Evolutionary conservation across 2,888 invertebrate genomes (phyloP).

Genomic region (Hanleya hanleyi): DNA sequence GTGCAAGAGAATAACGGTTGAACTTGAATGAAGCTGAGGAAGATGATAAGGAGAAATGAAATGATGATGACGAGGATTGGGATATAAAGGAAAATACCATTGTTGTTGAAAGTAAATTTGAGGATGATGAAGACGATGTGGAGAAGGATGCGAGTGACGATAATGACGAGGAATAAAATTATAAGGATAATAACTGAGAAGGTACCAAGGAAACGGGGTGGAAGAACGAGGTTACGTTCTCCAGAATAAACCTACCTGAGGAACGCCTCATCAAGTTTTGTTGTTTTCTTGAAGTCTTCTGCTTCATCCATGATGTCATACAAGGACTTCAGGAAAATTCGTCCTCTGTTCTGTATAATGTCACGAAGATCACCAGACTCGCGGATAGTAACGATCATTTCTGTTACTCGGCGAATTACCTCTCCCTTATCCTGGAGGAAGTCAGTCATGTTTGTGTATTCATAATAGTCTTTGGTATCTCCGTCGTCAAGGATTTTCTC

Average conservation of each 20-base stretch:
- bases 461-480: slow-evolving; percentile 49
- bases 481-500: slow-evolving; percentile 46
- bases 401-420: slow-evolving; percentile 30
- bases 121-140: no score
- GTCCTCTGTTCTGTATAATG: slow-evolving; percentile 44
- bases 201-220: no score
- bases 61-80: no score
- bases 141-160: no score
- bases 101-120: no score
- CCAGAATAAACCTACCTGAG: slow-evolving; percentile 36
- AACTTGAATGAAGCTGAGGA: no score
- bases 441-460: slow-evolving; percentile 39
- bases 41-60: no score
- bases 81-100: no score
- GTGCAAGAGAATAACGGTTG: no score
- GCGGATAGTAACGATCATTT: slow-evolving; percentile 13
- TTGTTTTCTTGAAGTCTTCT: slow-evolving; percentile 34
- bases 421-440: slow-evolving; percentile 36
- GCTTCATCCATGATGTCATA: slow-evolving; percentile 40
- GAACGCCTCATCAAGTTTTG: slow-evolving; percentile 46
- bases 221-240: no score
- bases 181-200: no score
- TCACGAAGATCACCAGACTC: slow-evolving; percentile 41
- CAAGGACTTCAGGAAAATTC: slow-evolving; percentile 41
- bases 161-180: no score